These are phyloP conservation scores for Ctenochaetus hawaiiensis DNA, from an alignment of 2,797 vertebrate species.

Conservation along the genomic window DNA sequence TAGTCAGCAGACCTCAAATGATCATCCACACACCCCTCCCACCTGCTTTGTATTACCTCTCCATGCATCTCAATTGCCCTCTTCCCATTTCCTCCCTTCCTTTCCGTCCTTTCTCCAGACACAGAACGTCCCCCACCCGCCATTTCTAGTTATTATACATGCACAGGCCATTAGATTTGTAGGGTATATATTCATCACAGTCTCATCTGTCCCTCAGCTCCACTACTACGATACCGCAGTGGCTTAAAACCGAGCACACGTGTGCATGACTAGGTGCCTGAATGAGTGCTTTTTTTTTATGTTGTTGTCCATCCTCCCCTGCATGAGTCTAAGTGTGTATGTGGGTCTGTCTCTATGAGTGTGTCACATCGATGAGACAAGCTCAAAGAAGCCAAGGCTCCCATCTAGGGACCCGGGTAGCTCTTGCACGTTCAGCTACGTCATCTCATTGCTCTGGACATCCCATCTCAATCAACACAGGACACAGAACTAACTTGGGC, in stretches of 20 bases:
- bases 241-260: constrained; percentile 33
- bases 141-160: constrained; percentile 44
- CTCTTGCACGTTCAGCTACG: constrained; percentile 45
- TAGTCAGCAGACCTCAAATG: constrained; percentile 47
- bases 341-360: constrained; percentile 41
- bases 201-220: constrained; percentile 32
- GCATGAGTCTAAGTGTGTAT: constrained; percentile 17
- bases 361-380: constrained; percentile 83
- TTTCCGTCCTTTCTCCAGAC: constrained; percentile 20
- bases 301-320: neutral
- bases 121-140: constrained; percentile 8
- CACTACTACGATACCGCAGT: neutral
- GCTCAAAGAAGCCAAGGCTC: constrained; percentile 58
- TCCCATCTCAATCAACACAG: constrained; percentile 42
- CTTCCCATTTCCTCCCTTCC: constrained; percentile 43
- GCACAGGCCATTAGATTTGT: constrained; percentile 52
- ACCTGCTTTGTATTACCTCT: constrained; percentile 45
- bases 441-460: constrained; percentile 50
- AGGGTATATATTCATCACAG: constrained; percentile 51
- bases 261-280: constrained; percentile 32
- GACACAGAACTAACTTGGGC: constrained; percentile 9
- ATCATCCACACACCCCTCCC: constrained; percentile 38
- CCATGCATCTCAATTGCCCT: constrained; percentile 17
- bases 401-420: constrained; percentile 39
- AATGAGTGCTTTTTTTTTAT: constrained; percentile 36